Conservation (phyloP, 1,140 invertebrate species). For the Orius insidiosus region DNA sequence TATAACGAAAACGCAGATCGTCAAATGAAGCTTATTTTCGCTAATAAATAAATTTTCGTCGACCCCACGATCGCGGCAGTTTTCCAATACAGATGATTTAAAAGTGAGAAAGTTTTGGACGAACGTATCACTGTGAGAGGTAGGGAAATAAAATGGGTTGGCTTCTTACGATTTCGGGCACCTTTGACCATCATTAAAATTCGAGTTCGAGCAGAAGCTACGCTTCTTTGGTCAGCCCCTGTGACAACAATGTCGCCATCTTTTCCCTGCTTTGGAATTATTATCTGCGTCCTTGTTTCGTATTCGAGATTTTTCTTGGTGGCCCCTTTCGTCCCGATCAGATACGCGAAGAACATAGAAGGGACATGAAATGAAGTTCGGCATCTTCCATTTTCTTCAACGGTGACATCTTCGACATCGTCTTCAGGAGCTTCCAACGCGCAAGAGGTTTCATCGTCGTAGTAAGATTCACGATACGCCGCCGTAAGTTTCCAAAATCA, state of each 20-base stretch:
- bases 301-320: conserved; percentile 45
- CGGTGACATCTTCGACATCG: conserved; percentile 28
- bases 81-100: conserved; percentile 24
- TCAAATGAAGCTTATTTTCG: conserved; percentile 56
- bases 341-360: conserved; percentile 14
- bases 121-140: conserved; percentile 41
- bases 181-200: conserved; percentile 48
- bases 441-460: conserved; percentile 21
- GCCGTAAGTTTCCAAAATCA: conserved; percentile 14
- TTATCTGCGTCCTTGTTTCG: conserved; percentile 55
- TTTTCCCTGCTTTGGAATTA: conserved; percentile 39
- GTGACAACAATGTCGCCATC: conserved; percentile 38
- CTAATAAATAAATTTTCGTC: conserved; percentile 51
- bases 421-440: conserved; percentile 23
- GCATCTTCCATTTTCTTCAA: conserved; percentile 21
- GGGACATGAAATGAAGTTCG: neutral
- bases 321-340: conserved; percentile 52
- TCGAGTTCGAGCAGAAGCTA: conserved; percentile 44
- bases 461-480: conserved; percentile 19
- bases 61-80: conserved; percentile 30
- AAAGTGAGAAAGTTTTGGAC: conserved; percentile 39
- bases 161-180: conserved; percentile 38
- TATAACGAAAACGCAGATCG: conserved; percentile 49
- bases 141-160: conserved; percentile 66
- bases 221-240: conserved; percentile 36